Base-by-base conservation (phyloP, 1,140 invertebrate species). In the Bradysia coprophila region DNA sequence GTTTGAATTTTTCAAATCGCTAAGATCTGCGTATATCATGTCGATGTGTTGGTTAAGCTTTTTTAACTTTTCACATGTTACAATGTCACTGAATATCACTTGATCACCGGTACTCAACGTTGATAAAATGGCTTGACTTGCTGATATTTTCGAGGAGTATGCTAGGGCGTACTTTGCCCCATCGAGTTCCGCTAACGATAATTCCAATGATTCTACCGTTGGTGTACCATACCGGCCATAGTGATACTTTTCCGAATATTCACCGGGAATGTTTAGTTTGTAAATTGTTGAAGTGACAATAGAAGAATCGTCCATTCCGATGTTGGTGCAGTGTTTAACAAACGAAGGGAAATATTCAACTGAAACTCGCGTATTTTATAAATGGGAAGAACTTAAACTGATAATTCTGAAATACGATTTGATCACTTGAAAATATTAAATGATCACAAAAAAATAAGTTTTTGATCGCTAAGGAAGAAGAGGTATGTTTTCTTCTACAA, bases 161-260 rank as follows among this genome's bases (percentile, higher is more conserved):
- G 70, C 63, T 9, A 88, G 48, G 19, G 66, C 84, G 65, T 91
- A 68, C 64, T 91, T 86, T 5, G 73, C 91, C 51, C 75, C 72
- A 56, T 98, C 93, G 20, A 96, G 53, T 8, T 81, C 70, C 20
- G 91, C 91, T 18, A 97, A 53, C 51, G 83, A 89, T 47, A 77
- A 66, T 65, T 97, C 87, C 32, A 96, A 65, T 40, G 78, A 76
- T 49, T 82, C 75, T 53, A 92, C 67, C 1, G 85, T 88, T 23
- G 93, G 91, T 65, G 97, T 98, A 19, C 89, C 89, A 62, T 81
- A 82, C 57, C 92, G 69, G 2, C 81, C 76, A 63, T 96, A 97
- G 76, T 86, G 90, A 54, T 24, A 40, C 20, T 80, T 78, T 85
- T 93, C 53, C 45, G 65, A 63, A 15, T n/a, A 37, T 24, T 31